A percentile compares a stretch with the other conserved stretches of the same genome.
These are phyloP conservation scores for Drosophila obscura DNA, from an alignment of 1,140 invertebrate species.

Conservation along the genomic window DNA sequence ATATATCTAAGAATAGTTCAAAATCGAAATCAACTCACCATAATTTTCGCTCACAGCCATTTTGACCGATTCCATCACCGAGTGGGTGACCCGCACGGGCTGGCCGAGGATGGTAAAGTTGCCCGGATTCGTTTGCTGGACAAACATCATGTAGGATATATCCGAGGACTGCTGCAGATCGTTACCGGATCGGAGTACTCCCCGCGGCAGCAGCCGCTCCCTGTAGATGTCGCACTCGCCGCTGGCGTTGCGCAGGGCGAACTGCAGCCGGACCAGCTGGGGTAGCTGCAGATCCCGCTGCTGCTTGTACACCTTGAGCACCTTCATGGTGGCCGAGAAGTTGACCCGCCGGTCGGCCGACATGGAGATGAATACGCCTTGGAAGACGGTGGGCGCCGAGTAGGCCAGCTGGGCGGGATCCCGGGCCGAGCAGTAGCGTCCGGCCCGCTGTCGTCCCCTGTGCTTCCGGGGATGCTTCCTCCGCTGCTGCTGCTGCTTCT, in stretches of 20 bases:
- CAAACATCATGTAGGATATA: constrained; percentile 88
- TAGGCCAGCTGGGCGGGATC: constrained; percentile 87
- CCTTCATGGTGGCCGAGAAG: constrained; percentile 88
- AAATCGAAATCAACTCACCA: constrained; percentile 84
- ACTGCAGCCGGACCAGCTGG: constrained; percentile 71
- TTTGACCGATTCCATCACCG: constrained; percentile 85
- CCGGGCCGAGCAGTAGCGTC: constrained; percentile 86
- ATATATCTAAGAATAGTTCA: background rate
- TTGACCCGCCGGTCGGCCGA: constrained; percentile 85
- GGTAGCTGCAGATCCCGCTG: constrained; percentile 85
- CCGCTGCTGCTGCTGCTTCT: constrained; percentile 40
- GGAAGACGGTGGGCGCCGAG: constrained; percentile 87
- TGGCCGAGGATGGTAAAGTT: constrained; percentile 88
- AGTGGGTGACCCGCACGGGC: constrained; percentile 86
- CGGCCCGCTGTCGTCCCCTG: constrained; percentile 58
- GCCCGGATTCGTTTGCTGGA: constrained; percentile 87
- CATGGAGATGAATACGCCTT: constrained; percentile 87
- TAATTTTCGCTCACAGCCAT: constrained; percentile 86
- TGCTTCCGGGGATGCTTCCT: constrained; percentile 62
- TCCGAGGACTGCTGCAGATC: constrained; percentile 86
- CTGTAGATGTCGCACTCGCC: constrained; percentile 83
- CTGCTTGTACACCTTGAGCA: constrained; percentile 87
- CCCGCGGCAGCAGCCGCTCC: constrained; percentile 73
- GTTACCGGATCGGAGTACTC: constrained; percentile 85
- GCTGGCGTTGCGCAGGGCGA: constrained; percentile 71